Conservation (phyloP, 2,888 invertebrate genomes). For the Hylaea fasciaria region DNA sequence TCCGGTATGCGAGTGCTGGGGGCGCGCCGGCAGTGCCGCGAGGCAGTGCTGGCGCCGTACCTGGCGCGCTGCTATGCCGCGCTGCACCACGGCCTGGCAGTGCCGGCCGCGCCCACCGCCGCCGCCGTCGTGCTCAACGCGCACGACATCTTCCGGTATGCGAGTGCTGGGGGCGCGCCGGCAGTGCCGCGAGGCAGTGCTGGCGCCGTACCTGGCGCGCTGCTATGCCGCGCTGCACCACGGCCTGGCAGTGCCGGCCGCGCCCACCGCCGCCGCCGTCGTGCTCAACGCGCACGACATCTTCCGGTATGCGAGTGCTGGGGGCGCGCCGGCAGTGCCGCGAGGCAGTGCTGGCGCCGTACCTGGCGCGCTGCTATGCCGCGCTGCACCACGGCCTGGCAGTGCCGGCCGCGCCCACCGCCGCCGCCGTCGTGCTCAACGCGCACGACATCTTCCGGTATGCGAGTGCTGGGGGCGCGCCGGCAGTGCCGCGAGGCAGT, state of each 20-base stretch:
- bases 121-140: slow-evolving; percentile 95
- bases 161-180: slow-evolving; percentile 96
- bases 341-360: slow-evolving; percentile 96
- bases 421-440: slow-evolving; percentile 94
- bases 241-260: slow-evolving; percentile 88
- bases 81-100: slow-evolving; percentile 93
- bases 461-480: slow-evolving; percentile 93
- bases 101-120: slow-evolving; percentile 83
- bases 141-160: slow-evolving; percentile 51
- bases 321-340: slow-evolving; percentile 98
- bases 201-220: slow-evolving; percentile 96
- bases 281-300: slow-evolving; percentile 89
- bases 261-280: slow-evolving; percentile 91
- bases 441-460: slow-evolving; percentile 93
- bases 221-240: slow-evolving; percentile 96
- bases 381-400: slow-evolving; percentile 94
- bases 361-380: slow-evolving; percentile 96
- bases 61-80: slow-evolving; percentile 97
- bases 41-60: slow-evolving; percentile 96
- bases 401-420: slow-evolving; percentile 81
- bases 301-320: slow-evolving; percentile 85
- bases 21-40: slow-evolving; percentile 97
- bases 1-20: slow-evolving; percentile 87
- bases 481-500: slow-evolving; percentile 98
- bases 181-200: slow-evolving; percentile 96